A percentile compares a stretch with the other conserved stretches of the same genome.
These are phyloP conservation scores for Pycnonotus jocosus DNA, from an alignment of 2,113 vertebrate species.

Conservation along the genomic window DNA sequence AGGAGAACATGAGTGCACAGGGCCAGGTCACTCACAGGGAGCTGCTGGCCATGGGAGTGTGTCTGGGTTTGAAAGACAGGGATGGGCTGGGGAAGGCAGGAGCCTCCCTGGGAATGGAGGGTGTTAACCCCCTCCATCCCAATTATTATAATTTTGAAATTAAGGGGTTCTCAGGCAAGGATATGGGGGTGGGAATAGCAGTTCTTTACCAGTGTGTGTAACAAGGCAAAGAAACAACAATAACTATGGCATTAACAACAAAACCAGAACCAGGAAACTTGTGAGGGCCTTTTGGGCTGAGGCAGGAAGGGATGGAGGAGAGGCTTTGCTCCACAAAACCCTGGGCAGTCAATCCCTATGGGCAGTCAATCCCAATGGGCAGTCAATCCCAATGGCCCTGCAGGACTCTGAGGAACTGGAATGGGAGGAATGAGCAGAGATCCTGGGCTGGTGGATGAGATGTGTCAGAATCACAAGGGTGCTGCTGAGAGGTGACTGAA, in stretches of 20 bases:
- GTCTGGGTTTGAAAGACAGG: neutral
- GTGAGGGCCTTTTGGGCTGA: accelerated
- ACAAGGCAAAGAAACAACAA: neutral
- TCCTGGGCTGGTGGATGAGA: too few species aligned
- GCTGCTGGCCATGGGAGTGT: neutral
- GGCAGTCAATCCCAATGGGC: neutral
- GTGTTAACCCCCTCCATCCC: neutral
- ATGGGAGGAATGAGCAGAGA: neutral
- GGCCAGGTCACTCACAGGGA: neutral
- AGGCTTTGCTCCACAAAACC: neutral
- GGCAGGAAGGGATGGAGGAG: neutral
- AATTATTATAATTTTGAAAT: neutral
- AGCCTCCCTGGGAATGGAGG: neutral
- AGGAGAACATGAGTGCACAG: neutral
- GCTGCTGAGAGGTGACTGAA: neutral
- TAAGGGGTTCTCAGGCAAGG: neutral
- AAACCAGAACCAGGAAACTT: neutral
- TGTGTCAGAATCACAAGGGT: neutral
- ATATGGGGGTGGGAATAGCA: neutral
- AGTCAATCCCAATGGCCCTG: neutral
- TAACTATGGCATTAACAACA: neutral
- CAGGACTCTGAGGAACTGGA: neutral
- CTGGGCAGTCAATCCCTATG: too few species aligned
- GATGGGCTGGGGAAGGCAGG: neutral
- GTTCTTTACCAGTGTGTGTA: neutral